phyloP scores from a whole-genome alignment of 2,797 vertebrate genomes.

The Aldrovandia affinis region DNA sequence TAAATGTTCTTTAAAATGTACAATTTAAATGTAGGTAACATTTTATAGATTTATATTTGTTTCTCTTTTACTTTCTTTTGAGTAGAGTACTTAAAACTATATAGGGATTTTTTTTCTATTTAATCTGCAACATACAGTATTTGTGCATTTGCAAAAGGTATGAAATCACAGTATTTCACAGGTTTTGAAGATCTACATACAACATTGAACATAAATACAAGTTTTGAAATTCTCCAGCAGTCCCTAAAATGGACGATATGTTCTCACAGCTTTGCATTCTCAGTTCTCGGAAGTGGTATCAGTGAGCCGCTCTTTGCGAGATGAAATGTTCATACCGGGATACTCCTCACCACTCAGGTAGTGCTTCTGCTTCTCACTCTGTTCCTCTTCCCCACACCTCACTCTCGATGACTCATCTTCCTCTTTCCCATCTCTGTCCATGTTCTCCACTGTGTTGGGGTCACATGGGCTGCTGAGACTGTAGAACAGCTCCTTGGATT shows the following conservation, averaged over 20 bases:
- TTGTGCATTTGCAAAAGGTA: slow-evolving; percentile 23
- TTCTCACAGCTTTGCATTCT: slow-evolving; percentile 46
- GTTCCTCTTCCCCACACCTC: slow-evolving; percentile 47
- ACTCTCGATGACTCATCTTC: slow-evolving; percentile 35
- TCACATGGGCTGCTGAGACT: slow-evolving; percentile 46
- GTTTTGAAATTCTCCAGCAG: neutral
- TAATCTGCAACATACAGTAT: slow-evolving; percentile 24
- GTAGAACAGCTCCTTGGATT: slow-evolving; percentile 53
- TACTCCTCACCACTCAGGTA: slow-evolving; percentile 44
- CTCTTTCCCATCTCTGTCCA: slow-evolving; percentile 37
- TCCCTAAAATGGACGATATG: neutral
- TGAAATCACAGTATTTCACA: slow-evolving; percentile 25
- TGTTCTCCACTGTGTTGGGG: neutral
- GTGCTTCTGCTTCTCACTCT: slow-evolving; percentile 32
- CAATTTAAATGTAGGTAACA: too few relatives aligned
- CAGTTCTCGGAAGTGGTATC: slow-evolving; percentile 29
- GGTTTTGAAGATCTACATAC: slow-evolving; percentile 56
- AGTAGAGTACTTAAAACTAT: too few relatives aligned
- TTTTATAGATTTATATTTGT: neutral
- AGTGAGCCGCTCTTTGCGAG: slow-evolving; percentile 27
- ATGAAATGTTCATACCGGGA: slow-evolving; percentile 37
- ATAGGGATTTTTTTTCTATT: neutral
- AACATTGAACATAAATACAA: neutral
- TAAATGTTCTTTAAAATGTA: too few relatives aligned
- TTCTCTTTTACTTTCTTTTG: slow-evolving; percentile 17